Evolutionary conservation across 2,113 vertebrate genomes (phyloP), one percentile per base, ranked within the genome.

Genomic region (Excalfactoria chinensis): DNA sequence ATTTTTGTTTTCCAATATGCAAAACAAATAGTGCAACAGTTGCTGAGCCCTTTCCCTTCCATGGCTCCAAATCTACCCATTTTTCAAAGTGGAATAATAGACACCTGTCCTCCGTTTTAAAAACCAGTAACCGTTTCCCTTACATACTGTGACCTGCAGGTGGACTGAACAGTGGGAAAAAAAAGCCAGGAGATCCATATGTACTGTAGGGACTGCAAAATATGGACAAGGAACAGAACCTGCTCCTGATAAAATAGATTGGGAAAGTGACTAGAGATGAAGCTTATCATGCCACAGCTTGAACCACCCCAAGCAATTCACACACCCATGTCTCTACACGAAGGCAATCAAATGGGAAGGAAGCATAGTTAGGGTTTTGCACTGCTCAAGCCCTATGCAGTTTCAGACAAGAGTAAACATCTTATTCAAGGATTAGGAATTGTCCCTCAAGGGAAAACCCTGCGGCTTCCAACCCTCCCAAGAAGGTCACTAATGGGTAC

Each of bases 331-430:
- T 93, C 84, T 89, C 89, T 95, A 96, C 95, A 96, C 93, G 81
- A 96, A 96, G 94, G 93, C 71, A 83, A 70, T 9, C 82, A 94
- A 75, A 89, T 87, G 94, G 94, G 93, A 96, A 96, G 94, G 93
- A 96, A 96, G 87, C 87, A 95, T 43, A 70, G 86, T 73, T 87
- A 87, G 74, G 94, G 94, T 87, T 94, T 96, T 94, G 93, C 13
- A 2, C 82, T 80, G 71, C 68, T 89, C 84, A 90, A 92, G 48
- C 59, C 86, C 92, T 55, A 35, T 84, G 91, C 92, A 96, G 95
- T 96, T 94, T 96, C n/a, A 91, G 87, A 46, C 60, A 93, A 93
- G 86, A 93, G 94, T 96, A 96, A 96, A 96, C 96, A 96, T 81
- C 93, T 93, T 92, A 92, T 95, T 94, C 91, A 95, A 92, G 68